Base-by-base conservation (phyloP, 2,113 vertebrate species). In the Scomber japonicus region DNA sequence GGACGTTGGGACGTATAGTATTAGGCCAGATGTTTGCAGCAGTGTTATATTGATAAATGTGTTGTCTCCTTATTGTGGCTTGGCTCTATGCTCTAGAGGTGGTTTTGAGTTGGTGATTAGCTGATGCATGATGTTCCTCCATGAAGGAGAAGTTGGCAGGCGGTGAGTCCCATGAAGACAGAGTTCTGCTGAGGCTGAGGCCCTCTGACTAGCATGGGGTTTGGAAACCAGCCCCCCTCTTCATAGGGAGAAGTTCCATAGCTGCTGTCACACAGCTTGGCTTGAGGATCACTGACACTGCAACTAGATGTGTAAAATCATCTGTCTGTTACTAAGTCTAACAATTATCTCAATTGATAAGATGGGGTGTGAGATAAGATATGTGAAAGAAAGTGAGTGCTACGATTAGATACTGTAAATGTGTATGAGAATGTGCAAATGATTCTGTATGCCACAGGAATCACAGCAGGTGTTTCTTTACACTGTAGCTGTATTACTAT, bases 61-160 rank as follows among this genome's bases (percentile, higher is more conserved):
- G 75, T 82, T 75, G 64, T 83, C 78, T 86, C 49, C 82, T 83
- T 85, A 74, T 88, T 91, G 83, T 90, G 80, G 85, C 72, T 86
- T 90, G 78, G 77, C 82, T 62, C 14, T 56, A 46, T 35, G 57
- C 72, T 54, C 51, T 31, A 71, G 81, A 82, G 70, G 75, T 4
- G 27, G 75, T 80, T 87, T 83, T 49, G 74, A 78, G 51, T 82
- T 75, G 72, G 50, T 89, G 85, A 91, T 87, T 85, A 81, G 72
- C 68, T 89, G 80, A 9, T 75, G 68, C 83, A 45, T 76, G 73
- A 78, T 82, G 87, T 75, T 83, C 66, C 69, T 86, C 68, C 24
- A 46, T 74, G 65, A 71, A 90, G 73, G 77, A 79, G 73, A 78
- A 76, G 64, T 83, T 91, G 88, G 83, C 88, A 92, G 75, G 55